Base-by-base conservation (phyloP, 30 jellyfish, hydroid and myxozoan genomes). In the Hydractinia echinata region DNA sequence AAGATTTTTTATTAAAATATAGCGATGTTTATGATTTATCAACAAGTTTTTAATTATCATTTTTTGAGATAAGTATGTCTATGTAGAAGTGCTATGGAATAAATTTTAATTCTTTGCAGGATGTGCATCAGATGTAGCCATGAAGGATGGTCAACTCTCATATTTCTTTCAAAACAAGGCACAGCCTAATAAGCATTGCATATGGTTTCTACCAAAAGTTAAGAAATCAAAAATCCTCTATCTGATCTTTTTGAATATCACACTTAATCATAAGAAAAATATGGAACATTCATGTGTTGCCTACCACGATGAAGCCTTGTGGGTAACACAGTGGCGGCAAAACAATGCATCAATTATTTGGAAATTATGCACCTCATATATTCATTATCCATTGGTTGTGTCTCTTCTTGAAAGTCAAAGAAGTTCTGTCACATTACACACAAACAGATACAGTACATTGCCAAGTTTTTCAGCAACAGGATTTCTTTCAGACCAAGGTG, bases 391-490 rank as follows among this genome's bases (percentile, higher is more conserved):
- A 64, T n/a, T 64, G 74, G 39, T 51, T 64, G 74, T 64, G 6
- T 44, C 39, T 64, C 9, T n/a, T 44, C 39, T 13, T 6, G 74
- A 13, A 6, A 7, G 51, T 7, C 74, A 64, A 8, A 7, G 7
- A 13, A n/a, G 39, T 64, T 64, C 74, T 6, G 74, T 64, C 39
- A 64, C 74, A 4, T 64, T 64, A 44, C 74, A 64, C 8, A n/a
- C 74, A n/a, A 51, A 51, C 39, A 64, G 18, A 64, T 6, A 9
- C 1, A 51, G 74, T n/a, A 7, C 19, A n/a, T 64, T 6, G 19
- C 74, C 51, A 51, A 51, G 74, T 7, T 64, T 64, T 64, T 64
- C 74, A n/a, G 74, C 19, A 64, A 64, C 74, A 6, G 74, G 74
- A 13, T 64, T 64, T 64, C 51, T 64, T 6, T 44, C 51, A 64